Base-by-base conservation (phyloP, 2,797 vertebrate genomes). In the Petrocephalus sullivani region DNA sequence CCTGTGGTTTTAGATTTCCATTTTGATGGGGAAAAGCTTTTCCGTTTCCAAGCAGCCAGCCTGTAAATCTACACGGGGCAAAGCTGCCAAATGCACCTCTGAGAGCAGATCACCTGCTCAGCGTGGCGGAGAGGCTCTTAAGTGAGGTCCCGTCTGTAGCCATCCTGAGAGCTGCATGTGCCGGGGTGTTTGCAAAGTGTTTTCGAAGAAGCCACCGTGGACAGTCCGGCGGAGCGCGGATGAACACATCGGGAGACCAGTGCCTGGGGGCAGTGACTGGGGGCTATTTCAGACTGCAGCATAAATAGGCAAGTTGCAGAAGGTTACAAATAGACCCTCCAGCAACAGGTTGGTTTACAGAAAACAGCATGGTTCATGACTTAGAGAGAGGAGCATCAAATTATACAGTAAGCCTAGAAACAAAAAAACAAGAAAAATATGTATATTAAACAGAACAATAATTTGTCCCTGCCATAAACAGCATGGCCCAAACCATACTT, bases 251-350 rank as follows among this genome's bases (percentile, higher is more conserved):
- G 58, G n/a, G 61, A 82, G 64, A 64, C 7, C 8, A 9, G 8
- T 21, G 49, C 5, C 16, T 57, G 3, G 61, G 28, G 46, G 21
- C 41, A 46, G 12, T 41, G 71, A 53, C 83, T 23, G 7, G 16
- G 51, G 87, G 87, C 87, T 87, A 89, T 89, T 90, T 90, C 89
- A 89, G 88, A 85, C 60, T 33, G 85, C 54, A 23, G 28, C 87
- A 53, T 81, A 90, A 90, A 90, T 88, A 89, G 87, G 85, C 33
- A 1, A 71, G 88, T 49, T 75, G 78, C 86, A 88, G 41, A 54
- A 23, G 78, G 54, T 85, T 57, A 64, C 53, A 71, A 83, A 86
- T 19, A 57, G 64, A 19, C 46, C n/a, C 61, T 16, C 41, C 28
- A 58, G 82, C 51, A 3, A 67, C 14, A 37, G 46, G 46, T 54